These are phyloP conservation scores for Hemaris fuciformis DNA, from an alignment of 2,888 invertebrate species.

Conservation along the genomic window DNA sequence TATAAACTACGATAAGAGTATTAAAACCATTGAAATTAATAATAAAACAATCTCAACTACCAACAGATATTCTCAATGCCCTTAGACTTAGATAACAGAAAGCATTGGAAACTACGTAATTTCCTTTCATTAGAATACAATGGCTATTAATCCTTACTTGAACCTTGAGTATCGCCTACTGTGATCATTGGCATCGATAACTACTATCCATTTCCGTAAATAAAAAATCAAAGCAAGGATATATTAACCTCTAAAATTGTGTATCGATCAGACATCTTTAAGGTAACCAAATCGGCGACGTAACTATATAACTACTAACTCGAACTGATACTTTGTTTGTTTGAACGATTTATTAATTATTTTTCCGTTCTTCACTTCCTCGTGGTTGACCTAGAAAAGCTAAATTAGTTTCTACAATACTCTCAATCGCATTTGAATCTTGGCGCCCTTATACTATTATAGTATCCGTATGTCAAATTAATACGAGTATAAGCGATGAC, in stretches of 20 bases:
- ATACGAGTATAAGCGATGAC: not conserved
- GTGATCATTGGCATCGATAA: not conserved
- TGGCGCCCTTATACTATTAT: not conserved
- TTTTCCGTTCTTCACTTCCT: constrained; percentile 2
- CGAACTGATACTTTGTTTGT: not conserved
- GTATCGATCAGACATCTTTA: not conserved
- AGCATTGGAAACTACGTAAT: not conserved
- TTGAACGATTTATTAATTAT: not conserved
- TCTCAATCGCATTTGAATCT: not conserved
- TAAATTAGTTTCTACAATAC: not conserved
- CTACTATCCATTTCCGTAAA: not conserved
- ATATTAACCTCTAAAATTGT: not conserved
- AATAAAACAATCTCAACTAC: not conserved
- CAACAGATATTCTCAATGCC: not conserved
- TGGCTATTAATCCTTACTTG: not conserved
- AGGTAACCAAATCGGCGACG: not conserved
- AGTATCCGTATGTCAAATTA: not conserved
- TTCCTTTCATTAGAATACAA: constrained; percentile 3
- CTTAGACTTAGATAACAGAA: not conserved
- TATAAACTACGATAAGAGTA: too few relatives aligned
- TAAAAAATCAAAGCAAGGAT: not conserved
- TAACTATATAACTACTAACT: not conserved
- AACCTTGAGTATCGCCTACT: not conserved
- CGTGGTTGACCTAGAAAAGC: constrained; percentile 3
- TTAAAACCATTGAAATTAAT: too few relatives aligned